A percentile compares a stretch with the other conserved stretches of the same genome.
These are phyloP conservation scores for Apostichopus leukothele DNA, from an alignment of 53 echinoderm and acorn worm species.

Conservation along the genomic window DNA sequence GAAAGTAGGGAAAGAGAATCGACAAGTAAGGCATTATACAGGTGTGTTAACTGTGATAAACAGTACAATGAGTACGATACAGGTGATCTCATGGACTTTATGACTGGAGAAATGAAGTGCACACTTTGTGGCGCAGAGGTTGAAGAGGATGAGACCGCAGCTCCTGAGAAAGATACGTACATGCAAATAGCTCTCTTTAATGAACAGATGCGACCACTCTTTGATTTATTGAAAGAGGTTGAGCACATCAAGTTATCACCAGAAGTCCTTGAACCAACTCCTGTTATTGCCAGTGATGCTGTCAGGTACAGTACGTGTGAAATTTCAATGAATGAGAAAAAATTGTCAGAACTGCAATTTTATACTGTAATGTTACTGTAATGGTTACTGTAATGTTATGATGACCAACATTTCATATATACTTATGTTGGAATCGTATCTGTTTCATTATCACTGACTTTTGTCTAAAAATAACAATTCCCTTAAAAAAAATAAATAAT, in stretches of 20 bases:
- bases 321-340: too few relatives aligned
- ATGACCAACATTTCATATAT: too few relatives aligned
- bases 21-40: slow-evolving; percentile 93
- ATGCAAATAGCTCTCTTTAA: slow-evolving; percentile 90
- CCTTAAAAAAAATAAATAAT: too few relatives aligned
- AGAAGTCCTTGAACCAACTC: slow-evolving; percentile 81
- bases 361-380: too few relatives aligned
- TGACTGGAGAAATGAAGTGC: slow-evolving; percentile 77
- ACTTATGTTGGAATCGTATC: too few relatives aligned
- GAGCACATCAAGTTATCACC: slow-evolving; percentile 83
- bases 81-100: slow-evolving; percentile 69
- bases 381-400: too few relatives aligned
- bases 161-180: slow-evolving; percentile 77
- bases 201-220: slow-evolving; percentile 89
- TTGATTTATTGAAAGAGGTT: slow-evolving; percentile 84
- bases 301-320: slow-evolving; percentile 6
- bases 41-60: slow-evolving; percentile 69
- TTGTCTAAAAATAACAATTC: too few relatives aligned
- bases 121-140: slow-evolving; percentile 86
- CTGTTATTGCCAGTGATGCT: slow-evolving; percentile 48
- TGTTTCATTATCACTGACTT: too few relatives aligned
- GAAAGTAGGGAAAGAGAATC: slow-evolving; percentile 90
- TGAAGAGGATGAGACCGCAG: slow-evolving; percentile 84
- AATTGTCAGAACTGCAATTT: too few relatives aligned
- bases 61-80: slow-evolving; percentile 95